A percentile compares a stretch with the other conserved stretches of the same genome.
phyloP scores from a whole-genome alignment of 2,888 invertebrate genomes.

The Podabrus alpinus region DNA sequence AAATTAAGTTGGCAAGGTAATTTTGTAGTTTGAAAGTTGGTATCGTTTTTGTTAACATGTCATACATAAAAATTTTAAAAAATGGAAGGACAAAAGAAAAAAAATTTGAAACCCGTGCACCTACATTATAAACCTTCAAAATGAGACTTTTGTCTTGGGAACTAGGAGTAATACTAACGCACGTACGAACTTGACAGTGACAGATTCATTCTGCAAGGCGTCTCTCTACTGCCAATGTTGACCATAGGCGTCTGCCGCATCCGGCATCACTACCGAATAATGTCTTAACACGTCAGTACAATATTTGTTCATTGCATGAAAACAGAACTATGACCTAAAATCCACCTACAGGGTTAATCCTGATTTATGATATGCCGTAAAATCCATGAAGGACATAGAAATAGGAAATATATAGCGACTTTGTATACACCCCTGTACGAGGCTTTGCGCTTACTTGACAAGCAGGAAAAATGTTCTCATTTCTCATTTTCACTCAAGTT shows the following conservation, averaged over 20 bases:
- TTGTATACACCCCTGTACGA: constrained; percentile 44
- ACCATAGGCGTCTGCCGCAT: constrained; percentile 28
- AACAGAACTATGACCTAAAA: constrained; percentile 40
- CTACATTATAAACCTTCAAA: constrained; percentile 11
- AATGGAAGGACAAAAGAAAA: neutral
- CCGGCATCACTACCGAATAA: constrained; percentile 18
- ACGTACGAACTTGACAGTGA: constrained; percentile 33
- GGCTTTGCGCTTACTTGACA: constrained; percentile 46
- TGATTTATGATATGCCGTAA: constrained; percentile 48
- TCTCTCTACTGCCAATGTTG: constrained; percentile 19
- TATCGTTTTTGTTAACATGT: neutral
- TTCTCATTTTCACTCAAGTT: constrained; percentile 49
- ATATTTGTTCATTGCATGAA: constrained; percentile 30
- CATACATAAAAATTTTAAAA: neutral
- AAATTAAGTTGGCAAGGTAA: neutral
- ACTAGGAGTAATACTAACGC: constrained; percentile 15
- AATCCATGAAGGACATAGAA: constrained; percentile 46
- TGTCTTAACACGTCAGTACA: constrained; percentile 30
- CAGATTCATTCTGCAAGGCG: constrained; percentile 32
- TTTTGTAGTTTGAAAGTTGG: neutral
- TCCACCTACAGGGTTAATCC: constrained; percentile 47
- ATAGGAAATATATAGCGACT: constrained; percentile 48
- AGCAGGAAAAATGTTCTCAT: constrained; percentile 48
- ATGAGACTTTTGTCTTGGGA: constrained; percentile 27
- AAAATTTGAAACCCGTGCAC: constrained; percentile 8